These are phyloP conservation scores for Carduelis carduelis DNA, from an alignment of 2,797 vertebrate species.

Conservation along the genomic window DNA sequence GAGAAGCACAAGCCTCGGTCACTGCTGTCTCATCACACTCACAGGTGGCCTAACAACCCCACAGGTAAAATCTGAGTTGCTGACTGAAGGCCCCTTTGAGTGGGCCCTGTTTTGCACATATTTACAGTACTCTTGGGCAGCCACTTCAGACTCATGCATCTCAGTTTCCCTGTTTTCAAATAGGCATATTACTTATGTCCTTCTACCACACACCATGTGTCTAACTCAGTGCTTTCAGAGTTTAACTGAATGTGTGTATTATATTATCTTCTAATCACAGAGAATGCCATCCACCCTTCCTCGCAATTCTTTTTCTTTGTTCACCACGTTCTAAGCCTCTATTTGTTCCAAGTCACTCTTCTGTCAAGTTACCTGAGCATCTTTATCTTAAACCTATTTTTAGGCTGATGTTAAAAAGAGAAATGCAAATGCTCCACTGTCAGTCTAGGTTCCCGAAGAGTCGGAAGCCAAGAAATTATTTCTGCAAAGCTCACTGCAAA, in stretches of 20 bases:
- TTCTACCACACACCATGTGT: neutral
- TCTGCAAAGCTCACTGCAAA: neutral
- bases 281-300: neutral
- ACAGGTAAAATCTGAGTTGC: neutral
- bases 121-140: neutral
- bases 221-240: constrained; percentile 21
- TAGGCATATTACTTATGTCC: neutral
- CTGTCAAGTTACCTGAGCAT: neutral
- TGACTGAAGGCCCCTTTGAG: neutral
- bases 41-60: neutral
- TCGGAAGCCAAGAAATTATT: constrained; percentile 28
- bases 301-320: constrained; percentile 5
- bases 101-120: neutral
- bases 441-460: neutral
- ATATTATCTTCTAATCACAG: neutral
- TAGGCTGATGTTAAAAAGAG: neutral
- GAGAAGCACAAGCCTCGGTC: neutral
- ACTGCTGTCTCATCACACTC: neutral
- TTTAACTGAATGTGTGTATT: neutral
- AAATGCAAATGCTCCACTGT: constrained; percentile 23
- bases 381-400: neutral
- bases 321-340: neutral
- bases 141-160: neutral
- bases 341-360: constrained; percentile 4
- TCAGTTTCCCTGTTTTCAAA: neutral